Base-by-base conservation (phyloP, 64 coral and sea anemone species). In the Porites lutea region DNA sequence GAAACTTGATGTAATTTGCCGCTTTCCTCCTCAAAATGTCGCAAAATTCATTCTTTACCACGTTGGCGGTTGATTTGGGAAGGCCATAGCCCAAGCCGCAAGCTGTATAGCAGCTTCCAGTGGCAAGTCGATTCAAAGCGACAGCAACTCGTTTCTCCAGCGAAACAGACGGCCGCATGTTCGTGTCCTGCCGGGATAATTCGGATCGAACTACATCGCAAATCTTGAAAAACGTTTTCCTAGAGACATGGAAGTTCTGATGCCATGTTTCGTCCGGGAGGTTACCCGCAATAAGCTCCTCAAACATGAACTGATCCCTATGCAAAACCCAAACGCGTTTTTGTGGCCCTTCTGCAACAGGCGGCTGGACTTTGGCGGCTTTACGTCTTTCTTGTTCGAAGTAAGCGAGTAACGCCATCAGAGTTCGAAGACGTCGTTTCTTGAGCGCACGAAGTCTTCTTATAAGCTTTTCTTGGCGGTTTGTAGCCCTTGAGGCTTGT, bases 41-140 rank as follows among this genome's bases (percentile, higher is more conserved):
- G 20, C 90, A 92, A 58, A 92, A 92, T 74, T 92, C 79, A 49
- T 92, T 92, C 54, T 82, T 92, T 50, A 83, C 82, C 43, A 85
- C 68, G 6, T 83, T 92, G 49, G 82, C 90, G 15, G 82, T 92
- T 49, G 82, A 92, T 74, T 86, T 83, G 27, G 82, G 53, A 75
- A 72, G 82, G 3, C 90, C 90, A 73, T 86, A 92, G 59, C 58
- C 71, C 3, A 85, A 48, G 20, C 82, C 68, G 74, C 79, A 85
- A 13, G 82, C 59, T 19, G 75, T 78, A 21, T 80, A 90, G 67
- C 68, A 92, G 72, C 81, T 63, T 45, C 79, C 90, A 77, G 79
- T 92, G 49, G 79, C 90, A 9, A 83, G 88, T 13, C 88, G 61
- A 58, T 79, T 90, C 19, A 90, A 53, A 23, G 88, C 88, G 16